Percentiles rank a stretch among this genome's conserved stretches.
These are phyloP conservation scores for Drosophila pandora DNA, from an alignment of 1,140 invertebrate genomes.

Conservation along the genomic window DNA sequence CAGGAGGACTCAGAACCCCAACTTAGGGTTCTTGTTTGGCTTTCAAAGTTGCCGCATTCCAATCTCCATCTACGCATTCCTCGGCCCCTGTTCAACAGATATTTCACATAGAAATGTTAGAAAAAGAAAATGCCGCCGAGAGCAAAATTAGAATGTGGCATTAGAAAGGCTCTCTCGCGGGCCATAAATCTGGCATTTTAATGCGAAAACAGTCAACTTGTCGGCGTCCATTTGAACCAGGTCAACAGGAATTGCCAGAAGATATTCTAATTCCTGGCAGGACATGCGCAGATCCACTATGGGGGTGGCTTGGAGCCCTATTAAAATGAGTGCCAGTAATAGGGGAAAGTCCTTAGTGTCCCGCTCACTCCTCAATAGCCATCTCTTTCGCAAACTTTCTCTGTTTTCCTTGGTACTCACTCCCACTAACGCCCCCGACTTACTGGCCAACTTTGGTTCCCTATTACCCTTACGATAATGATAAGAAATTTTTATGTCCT, in stretches of 20 bases:
- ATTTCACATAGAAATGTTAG: slow-evolving; percentile 82
- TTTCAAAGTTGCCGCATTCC: slow-evolving; percentile 57
- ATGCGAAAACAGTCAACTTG: slow-evolving; percentile 83
- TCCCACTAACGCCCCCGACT: slow-evolving; percentile 59
- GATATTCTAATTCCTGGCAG: slow-evolving; percentile 20
- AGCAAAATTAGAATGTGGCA: slow-evolving; percentile 56
- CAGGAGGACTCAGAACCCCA: slow-evolving; percentile 35
- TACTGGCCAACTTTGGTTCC: slow-evolving; percentile 77
- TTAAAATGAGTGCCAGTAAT: slow-evolving; percentile 39
- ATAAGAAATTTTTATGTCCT: slow-evolving; percentile 80
- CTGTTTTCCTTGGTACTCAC: slow-evolving; percentile 3
- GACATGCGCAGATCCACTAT: slow-evolving; percentile 58
- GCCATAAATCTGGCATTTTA: slow-evolving; percentile 81
- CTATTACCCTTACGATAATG: slow-evolving; percentile 83
- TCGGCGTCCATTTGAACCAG: slow-evolving; percentile 75
- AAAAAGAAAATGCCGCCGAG: slow-evolving; percentile 58
- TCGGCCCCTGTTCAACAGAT: slow-evolving; percentile 75
- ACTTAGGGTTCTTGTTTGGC: slow-evolving; percentile 1
- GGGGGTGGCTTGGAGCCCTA: background rate
- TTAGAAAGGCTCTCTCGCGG: slow-evolving; percentile 51
- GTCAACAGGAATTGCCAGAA: slow-evolving; percentile 35
- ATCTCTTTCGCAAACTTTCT: background rate
- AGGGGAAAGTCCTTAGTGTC: slow-evolving; percentile 12
- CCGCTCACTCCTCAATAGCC: slow-evolving; percentile 1
- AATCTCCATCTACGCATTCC: slow-evolving; percentile 51